Base-by-base conservation (phyloP, 2,888 invertebrate species). In the Augochlorella aurata region DNA sequence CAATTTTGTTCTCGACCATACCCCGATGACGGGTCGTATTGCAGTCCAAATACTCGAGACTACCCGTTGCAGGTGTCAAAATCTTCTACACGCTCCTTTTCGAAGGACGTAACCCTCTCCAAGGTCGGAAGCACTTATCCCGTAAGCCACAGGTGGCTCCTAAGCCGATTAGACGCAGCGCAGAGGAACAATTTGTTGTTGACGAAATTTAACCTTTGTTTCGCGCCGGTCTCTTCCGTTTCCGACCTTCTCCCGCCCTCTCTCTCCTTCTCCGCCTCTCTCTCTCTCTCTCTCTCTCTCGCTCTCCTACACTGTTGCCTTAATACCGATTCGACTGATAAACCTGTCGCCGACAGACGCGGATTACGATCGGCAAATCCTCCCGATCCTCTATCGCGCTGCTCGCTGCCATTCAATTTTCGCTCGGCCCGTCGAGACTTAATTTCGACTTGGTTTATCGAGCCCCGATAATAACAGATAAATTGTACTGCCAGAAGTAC, bases 81-180 rank as follows among this genome's bases (percentile, higher is more conserved):
- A 83, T 73, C 68, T 65, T 74, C 58, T 73, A 79, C 77, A 79
- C 77, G 77, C 72, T 79, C 74, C 78, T 80, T 67, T 67, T 77
- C 76, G 44, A 45, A 73, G 81, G 79, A 84, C 58, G 74, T 38
- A 74, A 81, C 77, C 81, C 76, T 70, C 68, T 45, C 78, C 73
- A 86, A 81, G 71, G 82, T 81, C 80, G 54, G 61, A 76, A 83
- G 52, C 72, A 76, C 79, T 77, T 74, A 68, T 78, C 65, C 66
- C 72, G 82, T 70, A 85, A 81, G 74, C 75, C 69, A 89, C 91
- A 91, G 91, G 90, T 91, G 90, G 89, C 85, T 88, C 81, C 77
- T 89, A 91, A 92, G 90, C 90, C 89, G 91, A 91, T 91, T 92
- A 91, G 90, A 89, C 79, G 85, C 89, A 88, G 90, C 88, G 86